A percentile compares a stretch with the other conserved stretches of the same genome.
Conservation (phyloP, 2,113 vertebrate species). For the Procavia capensis region DNA sequence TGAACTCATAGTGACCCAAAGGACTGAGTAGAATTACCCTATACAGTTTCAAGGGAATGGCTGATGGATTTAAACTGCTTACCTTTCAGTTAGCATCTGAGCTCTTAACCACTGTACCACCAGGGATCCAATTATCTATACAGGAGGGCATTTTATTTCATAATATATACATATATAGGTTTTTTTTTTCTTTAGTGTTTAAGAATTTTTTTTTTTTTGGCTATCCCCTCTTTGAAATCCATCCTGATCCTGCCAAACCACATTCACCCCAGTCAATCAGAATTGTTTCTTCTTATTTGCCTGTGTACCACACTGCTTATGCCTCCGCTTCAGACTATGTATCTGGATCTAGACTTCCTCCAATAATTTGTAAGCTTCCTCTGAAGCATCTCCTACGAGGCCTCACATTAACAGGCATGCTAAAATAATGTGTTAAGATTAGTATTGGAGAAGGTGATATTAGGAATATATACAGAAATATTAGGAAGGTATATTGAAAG, state of each 20-base stretch:
- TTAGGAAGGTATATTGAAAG: not conserved
- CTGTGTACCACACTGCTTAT: not conserved
- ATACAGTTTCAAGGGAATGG: no score
- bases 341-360: not conserved
- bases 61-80: no score
- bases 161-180: not conserved
- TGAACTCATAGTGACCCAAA: no score
- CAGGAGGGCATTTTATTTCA: not conserved
- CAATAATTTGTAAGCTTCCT: not conserved
- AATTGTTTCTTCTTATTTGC: not conserved
- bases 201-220: not conserved
- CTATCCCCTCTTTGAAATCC: not conserved
- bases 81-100: no score
- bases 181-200: not conserved
- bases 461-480: not conserved
- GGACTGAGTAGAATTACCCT: no score
- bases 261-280: not conserved
- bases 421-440: not conserved
- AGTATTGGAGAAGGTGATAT: not conserved
- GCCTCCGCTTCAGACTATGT: not conserved
- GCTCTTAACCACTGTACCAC: no score
- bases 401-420: not conserved
- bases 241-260: not conserved
- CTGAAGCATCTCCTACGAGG: not conserved
- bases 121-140: no score